These are phyloP conservation scores for Rallus crepitans DNA, from an alignment of 2,797 vertebrate species.

Conservation along the genomic window DNA sequence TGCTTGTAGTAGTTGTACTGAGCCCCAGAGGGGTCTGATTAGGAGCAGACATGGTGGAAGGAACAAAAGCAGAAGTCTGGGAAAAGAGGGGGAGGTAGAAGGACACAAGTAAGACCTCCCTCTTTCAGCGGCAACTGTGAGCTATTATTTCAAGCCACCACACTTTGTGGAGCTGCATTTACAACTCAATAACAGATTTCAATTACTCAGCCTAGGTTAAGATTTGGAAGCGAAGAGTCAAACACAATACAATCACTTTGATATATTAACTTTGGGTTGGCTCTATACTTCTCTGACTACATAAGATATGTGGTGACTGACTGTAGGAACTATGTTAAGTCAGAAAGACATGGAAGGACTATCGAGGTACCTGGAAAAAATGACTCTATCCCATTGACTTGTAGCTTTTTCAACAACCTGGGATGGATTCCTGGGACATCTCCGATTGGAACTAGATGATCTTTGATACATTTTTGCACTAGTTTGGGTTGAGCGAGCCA, in stretches of 20 bases:
- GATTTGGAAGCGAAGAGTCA: background rate
- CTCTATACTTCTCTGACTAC: background rate
- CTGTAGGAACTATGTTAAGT: background rate
- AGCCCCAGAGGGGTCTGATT: background rate
- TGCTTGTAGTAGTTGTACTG: background rate
- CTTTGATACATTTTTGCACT: conserved; percentile 85
- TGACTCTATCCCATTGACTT: conserved; percentile 82
- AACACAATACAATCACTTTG: background rate
- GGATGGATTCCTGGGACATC: conserved; percentile 83
- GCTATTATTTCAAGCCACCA: background rate
- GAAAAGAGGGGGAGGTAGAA: background rate
- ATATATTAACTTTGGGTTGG: background rate
- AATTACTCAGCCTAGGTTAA: background rate
- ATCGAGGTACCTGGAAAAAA: conserved; percentile 89
- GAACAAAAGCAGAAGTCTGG: background rate
- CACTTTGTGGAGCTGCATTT: background rate
- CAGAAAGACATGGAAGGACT: background rate
- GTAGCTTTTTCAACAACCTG: conserved; percentile 82
- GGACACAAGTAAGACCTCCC: background rate
- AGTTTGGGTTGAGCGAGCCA: conserved; percentile 90
- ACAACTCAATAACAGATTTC: background rate
- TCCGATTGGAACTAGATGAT: conserved; percentile 80
- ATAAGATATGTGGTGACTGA: background rate
- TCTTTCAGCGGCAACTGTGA: background rate
- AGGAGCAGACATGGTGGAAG: background rate